Evolutionary conservation across 2,888 invertebrate species (phyloP), one percentile per base, ranked within the genome.

Genomic region (Glaucopsyche alexis): DNA sequence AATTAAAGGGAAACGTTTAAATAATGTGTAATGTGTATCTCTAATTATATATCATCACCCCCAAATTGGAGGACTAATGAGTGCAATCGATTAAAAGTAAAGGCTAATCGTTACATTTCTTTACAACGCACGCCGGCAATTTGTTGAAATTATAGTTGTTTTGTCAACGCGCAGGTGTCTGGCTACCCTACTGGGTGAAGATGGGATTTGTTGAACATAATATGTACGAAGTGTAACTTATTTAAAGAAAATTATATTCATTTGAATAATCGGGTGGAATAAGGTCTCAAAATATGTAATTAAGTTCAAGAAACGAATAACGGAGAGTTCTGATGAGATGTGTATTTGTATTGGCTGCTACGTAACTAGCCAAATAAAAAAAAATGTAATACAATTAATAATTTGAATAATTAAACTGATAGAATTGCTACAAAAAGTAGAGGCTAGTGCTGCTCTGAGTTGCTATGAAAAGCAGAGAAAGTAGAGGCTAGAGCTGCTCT

Each of bases 131-230:
- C 71, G 75, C 74, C 77, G 78, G 79, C 78, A 83, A 82, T 82
- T 83, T 81, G 80, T 81, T 72, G 74, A 79, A 83, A 84, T 85
- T 84, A 84, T 80, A 80, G 82, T 80, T 80, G 80, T 81, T 81
- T 82, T 79, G 81, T 81, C 81, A 81, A 80, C 80, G 79, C 80
- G 74, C 77, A 77, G 79, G 77, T 80, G 79, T 73, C 67, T 38
- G 73, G 67, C 72, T 13, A 52, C 16, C 72, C 71, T 45, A 52
- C 52, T 66, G 11, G 29, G 29, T 6, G 42, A 55, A 71, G 60
- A 38, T 13, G 14, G 14, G 14, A 60, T 38, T 60, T 60, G 38
- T 60, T 60, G 29, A 29, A 13, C 8, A 9, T 60, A 42, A 42
- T 29, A 19, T 60, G 5, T 19, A 55, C 9, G 11, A 55, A 19